Conservation (phyloP, 2,113 vertebrate genomes). For the Esox niger region DNA sequence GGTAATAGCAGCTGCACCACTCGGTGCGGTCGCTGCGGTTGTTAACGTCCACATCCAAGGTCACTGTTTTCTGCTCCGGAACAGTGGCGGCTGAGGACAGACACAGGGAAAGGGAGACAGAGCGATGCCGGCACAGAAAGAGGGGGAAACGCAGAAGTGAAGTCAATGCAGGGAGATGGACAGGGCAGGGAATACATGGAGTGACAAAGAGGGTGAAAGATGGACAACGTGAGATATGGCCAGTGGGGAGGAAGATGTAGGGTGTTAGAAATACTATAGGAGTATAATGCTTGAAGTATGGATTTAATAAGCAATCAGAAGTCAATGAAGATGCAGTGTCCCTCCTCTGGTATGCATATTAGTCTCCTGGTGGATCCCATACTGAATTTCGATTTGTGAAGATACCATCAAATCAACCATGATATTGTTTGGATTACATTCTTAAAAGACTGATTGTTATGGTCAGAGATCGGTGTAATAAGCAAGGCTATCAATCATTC, state of each 20-base stretch:
- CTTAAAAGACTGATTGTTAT: too few species aligned
- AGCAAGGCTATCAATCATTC: too few species aligned
- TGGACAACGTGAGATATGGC: conserved; percentile 36
- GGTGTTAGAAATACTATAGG: neutral
- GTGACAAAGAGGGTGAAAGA: conserved; percentile 15
- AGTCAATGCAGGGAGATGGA: conserved; percentile 22
- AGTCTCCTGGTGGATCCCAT: neutral
- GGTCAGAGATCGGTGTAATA: too few species aligned
- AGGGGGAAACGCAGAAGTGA: conserved; percentile 9
- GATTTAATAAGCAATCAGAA: neutral
- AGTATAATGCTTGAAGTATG: neutral
- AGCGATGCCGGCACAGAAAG: conserved; percentile 17
- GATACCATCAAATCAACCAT: too few species aligned
- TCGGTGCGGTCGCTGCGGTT: conserved; percentile 91
- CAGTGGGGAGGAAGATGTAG: conserved; percentile 9
- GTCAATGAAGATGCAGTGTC: neutral
- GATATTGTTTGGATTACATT: too few species aligned
- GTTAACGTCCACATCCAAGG: conserved; percentile 92
- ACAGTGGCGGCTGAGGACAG: conserved; percentile 82
- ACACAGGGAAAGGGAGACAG: neutral
- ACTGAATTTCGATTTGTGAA: too few species aligned
- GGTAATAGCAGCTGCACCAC: conserved; percentile 98
- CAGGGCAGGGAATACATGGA: conserved; percentile 24
- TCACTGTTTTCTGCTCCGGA: conserved; percentile 93
- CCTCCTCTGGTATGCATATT: neutral